phyloP scores from a whole-genome alignment of 2,113 vertebrate genomes.

The Halcyon senegalensis region DNA sequence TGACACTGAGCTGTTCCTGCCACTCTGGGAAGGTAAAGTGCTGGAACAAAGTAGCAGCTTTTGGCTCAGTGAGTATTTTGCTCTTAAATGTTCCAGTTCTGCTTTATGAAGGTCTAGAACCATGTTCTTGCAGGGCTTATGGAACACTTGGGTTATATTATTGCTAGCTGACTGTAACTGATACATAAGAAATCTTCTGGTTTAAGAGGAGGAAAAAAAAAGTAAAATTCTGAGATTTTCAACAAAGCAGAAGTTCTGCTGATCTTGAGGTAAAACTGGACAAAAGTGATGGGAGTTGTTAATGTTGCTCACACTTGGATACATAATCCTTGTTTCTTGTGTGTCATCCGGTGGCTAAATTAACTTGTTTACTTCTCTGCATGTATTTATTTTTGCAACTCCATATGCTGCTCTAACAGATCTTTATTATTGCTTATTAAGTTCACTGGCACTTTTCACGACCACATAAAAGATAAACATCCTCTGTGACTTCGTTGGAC shows the following conservation, averaged over 20 bases:
- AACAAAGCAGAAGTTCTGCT: neutral
- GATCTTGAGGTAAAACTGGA: neutral
- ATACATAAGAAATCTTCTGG: neutral
- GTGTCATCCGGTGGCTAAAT: neutral
- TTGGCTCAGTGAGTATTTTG: neutral
- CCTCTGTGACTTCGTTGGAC: neutral
- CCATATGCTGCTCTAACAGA: slow-evolving; percentile 7
- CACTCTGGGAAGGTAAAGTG: neutral
- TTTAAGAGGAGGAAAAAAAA: neutral
- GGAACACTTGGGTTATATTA: fast-evolving
- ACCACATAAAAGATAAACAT: slow-evolving; percentile 10
- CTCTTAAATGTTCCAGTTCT: neutral
- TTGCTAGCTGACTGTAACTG: neutral
- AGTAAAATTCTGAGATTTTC: neutral
- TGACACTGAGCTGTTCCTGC: neutral
- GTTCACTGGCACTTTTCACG: neutral
- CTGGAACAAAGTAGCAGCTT: neutral
- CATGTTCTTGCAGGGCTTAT: fast-evolving
- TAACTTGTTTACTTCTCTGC: neutral
- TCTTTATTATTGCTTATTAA: slow-evolving; percentile 16
- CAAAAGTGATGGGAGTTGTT: neutral
- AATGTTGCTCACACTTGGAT: fast-evolving
- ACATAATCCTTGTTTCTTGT: neutral
- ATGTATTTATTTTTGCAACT: slow-evolving; percentile 46
- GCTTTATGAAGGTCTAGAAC: neutral